Conservation (phyloP, 2,888 invertebrate species). For the Loripinus fragilis region DNA sequence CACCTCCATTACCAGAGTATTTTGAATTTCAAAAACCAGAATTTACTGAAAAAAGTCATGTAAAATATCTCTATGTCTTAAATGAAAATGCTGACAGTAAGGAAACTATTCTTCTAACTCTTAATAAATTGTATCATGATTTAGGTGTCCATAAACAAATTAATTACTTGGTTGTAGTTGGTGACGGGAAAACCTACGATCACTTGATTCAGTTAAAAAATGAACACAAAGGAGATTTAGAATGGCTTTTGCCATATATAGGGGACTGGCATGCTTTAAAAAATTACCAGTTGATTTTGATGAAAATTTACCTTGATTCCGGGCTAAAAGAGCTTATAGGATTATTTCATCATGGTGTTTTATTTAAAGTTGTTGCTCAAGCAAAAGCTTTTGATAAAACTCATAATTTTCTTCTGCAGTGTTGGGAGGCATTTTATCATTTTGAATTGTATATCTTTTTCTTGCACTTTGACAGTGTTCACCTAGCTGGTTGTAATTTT, state of each 20-base stretch:
- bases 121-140: neutral
- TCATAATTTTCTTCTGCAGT: constrained; percentile 3
- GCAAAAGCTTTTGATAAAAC: constrained; percentile 14
- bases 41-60: neutral
- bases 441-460: neutral
- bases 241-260: neutral
- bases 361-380: neutral
- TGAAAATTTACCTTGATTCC: neutral
- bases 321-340: neutral
- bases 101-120: neutral
- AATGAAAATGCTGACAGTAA: constrained; percentile 5
- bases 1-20: neutral
- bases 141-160: neutral
- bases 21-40: neutral
- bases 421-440: constrained; percentile 5
- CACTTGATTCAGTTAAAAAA: neutral
- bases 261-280: neutral
- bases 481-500: neutral
- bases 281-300: neutral
- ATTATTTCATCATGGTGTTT: neutral
- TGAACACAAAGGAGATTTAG: neutral
- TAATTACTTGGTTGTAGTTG: neutral
- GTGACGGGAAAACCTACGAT: constrained; percentile 3
- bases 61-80: neutral
- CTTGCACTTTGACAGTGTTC: neutral